Percentiles rank a stretch among this genome's conserved stretches.
phyloP scores from a whole-genome alignment of 1,140 invertebrate species.

The Caenorhabditis inopinata region DNA sequence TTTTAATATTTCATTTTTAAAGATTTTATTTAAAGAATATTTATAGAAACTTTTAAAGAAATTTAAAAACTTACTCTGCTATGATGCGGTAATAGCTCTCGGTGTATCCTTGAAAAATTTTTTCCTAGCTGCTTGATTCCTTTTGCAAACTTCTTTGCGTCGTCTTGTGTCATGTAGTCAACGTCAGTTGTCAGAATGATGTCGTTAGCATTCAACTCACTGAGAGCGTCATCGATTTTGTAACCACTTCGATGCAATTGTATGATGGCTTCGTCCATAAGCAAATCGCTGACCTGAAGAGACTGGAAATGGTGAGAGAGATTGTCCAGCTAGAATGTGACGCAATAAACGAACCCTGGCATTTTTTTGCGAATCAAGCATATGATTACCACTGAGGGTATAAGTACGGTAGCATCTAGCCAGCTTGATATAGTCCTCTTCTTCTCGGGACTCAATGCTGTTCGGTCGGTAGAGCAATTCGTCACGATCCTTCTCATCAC shows the following conservation, averaged over 20 bases:
- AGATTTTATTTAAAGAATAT: too few relatives aligned
- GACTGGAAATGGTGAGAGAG: constrained; percentile 45
- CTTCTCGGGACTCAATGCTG: constrained; percentile 51
- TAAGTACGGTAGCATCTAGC: constrained; percentile 48
- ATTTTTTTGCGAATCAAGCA: constrained; percentile 13
- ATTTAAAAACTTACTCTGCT: constrained; percentile 76
- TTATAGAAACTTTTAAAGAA: too few relatives aligned
- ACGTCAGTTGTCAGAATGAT: constrained; percentile 46
- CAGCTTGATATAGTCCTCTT: constrained; percentile 55
- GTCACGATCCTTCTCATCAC: constrained; percentile 60
- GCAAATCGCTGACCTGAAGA: constrained; percentile 43
- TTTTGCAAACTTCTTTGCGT: constrained; percentile 89
- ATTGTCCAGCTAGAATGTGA: constrained; percentile 46
- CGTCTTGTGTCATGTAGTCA: constrained; percentile 59
- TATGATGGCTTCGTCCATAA: constrained; percentile 41
- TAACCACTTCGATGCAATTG: constrained; percentile 61
- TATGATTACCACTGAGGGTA: constrained; percentile 25
- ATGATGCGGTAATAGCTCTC: constrained; percentile 91
- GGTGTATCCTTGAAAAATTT: constrained; percentile 95
- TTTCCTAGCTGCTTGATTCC: constrained; percentile 96
- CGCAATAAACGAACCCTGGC: constrained; percentile 17
- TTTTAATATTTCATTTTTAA: background rate
- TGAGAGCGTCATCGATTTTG: constrained; percentile 56
- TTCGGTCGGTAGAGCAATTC: constrained; percentile 58
- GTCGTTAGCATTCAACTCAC: constrained; percentile 50